Evolutionary conservation across 2,888 invertebrate species (phyloP), one percentile per base, ranked within the genome.

Genomic region (Pheosia gnoma): DNA sequence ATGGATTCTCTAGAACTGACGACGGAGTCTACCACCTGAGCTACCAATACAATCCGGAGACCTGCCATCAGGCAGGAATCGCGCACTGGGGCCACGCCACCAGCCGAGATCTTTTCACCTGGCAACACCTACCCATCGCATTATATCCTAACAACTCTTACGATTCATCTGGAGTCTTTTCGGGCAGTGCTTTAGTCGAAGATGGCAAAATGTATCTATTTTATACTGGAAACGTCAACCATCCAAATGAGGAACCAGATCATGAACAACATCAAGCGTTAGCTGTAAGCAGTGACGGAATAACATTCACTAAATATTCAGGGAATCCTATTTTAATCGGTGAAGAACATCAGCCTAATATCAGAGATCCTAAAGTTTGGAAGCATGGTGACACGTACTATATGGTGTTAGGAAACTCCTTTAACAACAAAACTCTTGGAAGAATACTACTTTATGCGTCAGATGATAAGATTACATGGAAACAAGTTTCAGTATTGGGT

Each of bases 81-180:
- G 93, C 90, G 51, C 87, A 91, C 64, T 95, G 94, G 95, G 94
- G 91, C 0, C 94, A 95, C 65, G 91, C 90, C 0, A 87, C 79
- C 57, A 94, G 94, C 60, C 66, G 57, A 0, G 93, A 95, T 65
- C 72, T 94, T 2, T 81, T 94, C 0, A 71, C 84, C 60, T 95
- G 95, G 95, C 72, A 85, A 64, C 85, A 94, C 64, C 74, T 87
- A 4, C 89, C 90, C 0, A 88, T 94, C 9, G 94, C 94, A 3
- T 72, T 94, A 78, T 79, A 83, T 52, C 94, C 94, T 4, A 90
- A 94, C 59, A 5, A 85, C 45, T 57, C 68, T 9, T 92, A 89
- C 58, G 94, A 94, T 59, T 81, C 65, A 43, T 63, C 63, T 59
- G 94, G 93, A 56, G 91, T 91, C 0, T 94, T 94, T 66, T 93